Evolutionary conservation across 2,888 invertebrate genomes (phyloP).

Genomic region (Perizoma flavofasciatum): DNA sequence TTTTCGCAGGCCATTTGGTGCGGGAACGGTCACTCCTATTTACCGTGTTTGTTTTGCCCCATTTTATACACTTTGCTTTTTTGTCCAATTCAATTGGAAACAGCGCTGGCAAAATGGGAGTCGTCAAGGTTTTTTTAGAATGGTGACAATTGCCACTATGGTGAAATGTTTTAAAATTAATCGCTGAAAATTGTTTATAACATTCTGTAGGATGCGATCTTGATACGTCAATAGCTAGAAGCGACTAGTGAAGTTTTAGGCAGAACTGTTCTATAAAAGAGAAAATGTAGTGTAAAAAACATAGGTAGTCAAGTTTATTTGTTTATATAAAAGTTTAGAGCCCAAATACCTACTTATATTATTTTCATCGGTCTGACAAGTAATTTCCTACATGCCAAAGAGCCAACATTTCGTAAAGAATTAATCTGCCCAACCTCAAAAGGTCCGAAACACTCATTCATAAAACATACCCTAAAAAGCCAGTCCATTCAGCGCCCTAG

Average conservation of each 20-base stretch:
- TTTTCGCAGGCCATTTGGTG: constrained; percentile 70
- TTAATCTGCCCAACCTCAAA: constrained; percentile 15
- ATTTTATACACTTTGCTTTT: constrained; percentile 55
- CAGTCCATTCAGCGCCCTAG: constrained; percentile 27
- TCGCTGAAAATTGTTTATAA: too few species aligned
- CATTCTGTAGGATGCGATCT: too few species aligned
- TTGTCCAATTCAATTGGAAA: constrained; percentile 62
- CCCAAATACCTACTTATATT: too few species aligned
- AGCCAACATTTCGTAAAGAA: constrained; percentile 9
- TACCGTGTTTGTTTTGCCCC: constrained; percentile 60
- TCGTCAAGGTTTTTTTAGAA: constrained; percentile 13
- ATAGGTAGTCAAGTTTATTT: too few species aligned
- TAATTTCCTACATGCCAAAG: constrained; percentile 5
- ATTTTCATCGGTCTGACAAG: neutral
- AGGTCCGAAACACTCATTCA: constrained; percentile 28
- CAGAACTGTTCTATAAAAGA: too few species aligned
- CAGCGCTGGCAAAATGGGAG: constrained; percentile 18
- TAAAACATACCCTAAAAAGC: constrained; percentile 31
- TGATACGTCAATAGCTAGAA: too few species aligned
- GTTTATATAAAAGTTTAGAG: too few species aligned
- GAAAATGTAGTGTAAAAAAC: too few species aligned
- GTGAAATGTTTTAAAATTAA: too few species aligned
- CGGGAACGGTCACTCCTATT: constrained; percentile 60
- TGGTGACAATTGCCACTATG: neutral
- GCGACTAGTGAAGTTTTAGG: too few species aligned